These are phyloP conservation scores for Tolmerus cingulatus DNA, from an alignment of 2,888 invertebrate species.

Conservation along the genomic window DNA sequence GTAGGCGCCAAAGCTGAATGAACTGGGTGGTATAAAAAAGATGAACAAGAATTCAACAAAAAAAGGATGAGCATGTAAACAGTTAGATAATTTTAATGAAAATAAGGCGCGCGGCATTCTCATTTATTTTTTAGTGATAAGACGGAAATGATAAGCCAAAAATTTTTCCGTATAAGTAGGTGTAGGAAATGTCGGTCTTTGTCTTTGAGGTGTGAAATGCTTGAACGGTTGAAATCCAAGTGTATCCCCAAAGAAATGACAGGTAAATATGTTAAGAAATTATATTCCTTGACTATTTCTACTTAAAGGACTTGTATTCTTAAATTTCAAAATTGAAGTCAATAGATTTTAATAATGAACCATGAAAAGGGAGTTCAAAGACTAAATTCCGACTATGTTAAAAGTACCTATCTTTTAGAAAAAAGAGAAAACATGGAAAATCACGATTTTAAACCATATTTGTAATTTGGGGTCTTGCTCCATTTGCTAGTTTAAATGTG, in stretches of 20 bases:
- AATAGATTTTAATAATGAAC: too few species aligned
- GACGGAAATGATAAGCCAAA: neutral
- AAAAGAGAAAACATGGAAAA: too few species aligned
- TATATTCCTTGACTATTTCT: neutral
- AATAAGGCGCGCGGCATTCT: neutral
- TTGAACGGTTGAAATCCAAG: neutral
- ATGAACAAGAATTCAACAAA: neutral
- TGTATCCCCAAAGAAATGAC: neutral
- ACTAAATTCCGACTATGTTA: too few species aligned
- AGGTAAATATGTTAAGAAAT: neutral
- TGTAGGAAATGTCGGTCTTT: neutral
- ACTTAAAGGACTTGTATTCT: too few species aligned
- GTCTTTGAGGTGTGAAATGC: neutral
- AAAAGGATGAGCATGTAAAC: constrained; percentile 6
- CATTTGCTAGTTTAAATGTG: too few species aligned
- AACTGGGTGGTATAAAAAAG: neutral
- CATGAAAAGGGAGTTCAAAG: too few species aligned
- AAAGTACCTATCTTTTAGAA: too few species aligned
- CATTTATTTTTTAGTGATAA: constrained; percentile 3
- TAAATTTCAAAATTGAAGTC: too few species aligned
- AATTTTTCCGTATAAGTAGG: neutral
- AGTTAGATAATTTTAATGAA: constrained; percentile 33
- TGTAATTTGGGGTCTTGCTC: too few species aligned
- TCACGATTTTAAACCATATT: too few species aligned
- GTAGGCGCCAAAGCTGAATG: constrained; percentile 33